Evolutionary conservation across 2,797 vertebrate genomes (phyloP).

Genomic region (Champsocephalus esox): DNA sequence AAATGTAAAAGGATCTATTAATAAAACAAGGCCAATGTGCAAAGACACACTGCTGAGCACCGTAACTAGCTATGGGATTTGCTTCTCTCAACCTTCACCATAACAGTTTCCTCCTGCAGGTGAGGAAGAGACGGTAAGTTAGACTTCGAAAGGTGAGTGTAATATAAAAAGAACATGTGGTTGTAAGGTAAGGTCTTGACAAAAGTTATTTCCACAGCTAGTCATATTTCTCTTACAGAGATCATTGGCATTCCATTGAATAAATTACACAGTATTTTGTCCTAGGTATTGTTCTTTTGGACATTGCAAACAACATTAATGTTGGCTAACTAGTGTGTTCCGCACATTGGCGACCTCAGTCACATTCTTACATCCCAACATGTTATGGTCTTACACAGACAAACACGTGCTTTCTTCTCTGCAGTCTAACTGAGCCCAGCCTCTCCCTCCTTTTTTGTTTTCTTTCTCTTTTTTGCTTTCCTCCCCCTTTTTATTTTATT

Average conservation of each 20-base stretch:
- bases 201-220: constrained; percentile 89
- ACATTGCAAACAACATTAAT: constrained; percentile 17
- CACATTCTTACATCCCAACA: constrained; percentile 66
- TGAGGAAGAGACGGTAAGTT: constrained; percentile 82
- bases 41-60: constrained; percentile 82
- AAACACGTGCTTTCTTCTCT: constrained; percentile 86
- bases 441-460: constrained; percentile 87
- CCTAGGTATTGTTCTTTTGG: constrained; percentile 19
- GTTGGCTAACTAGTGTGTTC: constrained; percentile 80
- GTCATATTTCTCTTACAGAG: constrained; percentile 68
- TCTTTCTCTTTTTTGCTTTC: constrained; percentile 70
- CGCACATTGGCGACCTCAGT: constrained; percentile 77
- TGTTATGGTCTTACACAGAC: constrained; percentile 91
- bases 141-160: constrained; percentile 78
- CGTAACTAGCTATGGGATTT: constrained; percentile 88
- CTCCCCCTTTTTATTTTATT: constrained; percentile 66
- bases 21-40: constrained; percentile 79
- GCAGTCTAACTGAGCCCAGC: constrained; percentile 91
- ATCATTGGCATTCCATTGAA: constrained; percentile 55
- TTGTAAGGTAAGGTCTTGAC: constrained; percentile 81
- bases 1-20: constrained; percentile 59
- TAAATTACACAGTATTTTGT: constrained; percentile 30
- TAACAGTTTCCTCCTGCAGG: constrained; percentile 84
- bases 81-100: constrained; percentile 71
- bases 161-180: constrained; percentile 37